Conservation (phyloP, 1,140 invertebrate species). For the Prorops nasuta region DNA sequence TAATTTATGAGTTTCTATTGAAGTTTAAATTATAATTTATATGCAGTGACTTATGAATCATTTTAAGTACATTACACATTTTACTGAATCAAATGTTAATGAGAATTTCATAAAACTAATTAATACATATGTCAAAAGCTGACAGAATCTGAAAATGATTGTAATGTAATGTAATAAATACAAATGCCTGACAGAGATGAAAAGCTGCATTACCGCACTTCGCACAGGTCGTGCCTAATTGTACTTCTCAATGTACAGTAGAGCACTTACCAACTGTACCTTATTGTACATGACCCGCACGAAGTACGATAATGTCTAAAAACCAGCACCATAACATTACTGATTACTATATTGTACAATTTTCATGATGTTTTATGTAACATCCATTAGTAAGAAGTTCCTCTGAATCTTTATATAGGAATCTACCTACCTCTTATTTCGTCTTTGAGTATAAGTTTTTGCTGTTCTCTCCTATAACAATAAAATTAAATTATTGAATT, state of each 20-base stretch:
- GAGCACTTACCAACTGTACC: conserved; percentile 31
- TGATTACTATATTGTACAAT: conserved; percentile 18
- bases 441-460: conserved; percentile 43
- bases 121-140: no score
- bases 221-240: conserved; percentile 36
- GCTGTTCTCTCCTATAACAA: conserved; percentile 41
- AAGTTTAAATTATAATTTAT: no score
- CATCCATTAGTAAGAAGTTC: no score
- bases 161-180: no score
- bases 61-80: no score
- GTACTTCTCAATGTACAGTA: conserved; percentile 21
- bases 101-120: no score
- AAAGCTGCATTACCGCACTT: conserved; percentile 35
- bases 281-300: conserved; percentile 35
- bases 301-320: conserved; percentile 37
- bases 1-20: no score
- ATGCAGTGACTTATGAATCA: no score
- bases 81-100: no score
- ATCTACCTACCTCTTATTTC: conserved; percentile 53
- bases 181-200: no score
- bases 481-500: conserved; percentile 9
- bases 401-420: no score
- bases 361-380: conserved; percentile 12
- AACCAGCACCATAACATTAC: conserved; percentile 28
- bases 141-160: no score